These are phyloP conservation scores for Agrochola circellaris DNA, from an alignment of 2,888 invertebrate species.

Conservation along the genomic window DNA sequence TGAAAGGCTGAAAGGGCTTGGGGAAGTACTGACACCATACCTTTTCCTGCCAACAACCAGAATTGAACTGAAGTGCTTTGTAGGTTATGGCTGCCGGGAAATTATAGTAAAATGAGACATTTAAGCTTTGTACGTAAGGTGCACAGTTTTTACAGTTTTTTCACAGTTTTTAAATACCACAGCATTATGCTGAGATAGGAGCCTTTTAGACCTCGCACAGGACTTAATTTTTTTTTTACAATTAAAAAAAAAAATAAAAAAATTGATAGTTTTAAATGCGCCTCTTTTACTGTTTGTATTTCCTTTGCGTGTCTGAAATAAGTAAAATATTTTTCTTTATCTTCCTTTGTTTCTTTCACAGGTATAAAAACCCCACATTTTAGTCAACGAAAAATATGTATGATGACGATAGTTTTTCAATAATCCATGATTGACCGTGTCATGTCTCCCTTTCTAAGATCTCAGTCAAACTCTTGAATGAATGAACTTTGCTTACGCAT, in stretches of 20 bases:
- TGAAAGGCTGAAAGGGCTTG: neutral
- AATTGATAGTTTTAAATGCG: neutral
- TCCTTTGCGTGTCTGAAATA: too few species aligned
- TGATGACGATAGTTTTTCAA: neutral
- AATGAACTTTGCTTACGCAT: conserved; percentile 52
- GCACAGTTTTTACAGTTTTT: too few species aligned
- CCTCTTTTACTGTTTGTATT: too few species aligned
- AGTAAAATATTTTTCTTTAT: neutral
- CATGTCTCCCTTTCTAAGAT: conserved; percentile 30
- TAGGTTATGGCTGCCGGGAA: neutral
- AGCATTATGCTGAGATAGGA: too few species aligned
- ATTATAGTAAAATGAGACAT: neutral
- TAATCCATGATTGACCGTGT: conserved; percentile 25
- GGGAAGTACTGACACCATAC: neutral
- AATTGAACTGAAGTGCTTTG: neutral
- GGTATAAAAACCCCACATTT: neutral
- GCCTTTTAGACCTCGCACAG: too few species aligned
- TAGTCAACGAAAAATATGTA: neutral
- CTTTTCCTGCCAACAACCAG: neutral
- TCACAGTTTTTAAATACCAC: neutral
- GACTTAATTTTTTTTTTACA: too few species aligned
- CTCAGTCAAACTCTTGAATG: conserved; percentile 28
- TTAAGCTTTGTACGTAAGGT: neutral
- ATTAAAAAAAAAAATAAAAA: too few species aligned
- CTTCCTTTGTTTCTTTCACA: neutral